Percentiles rank a stretch among this genome's conserved stretches.
Conservation (phyloP, 2,888 invertebrate genomes). For the Spilarctia lutea region DNA sequence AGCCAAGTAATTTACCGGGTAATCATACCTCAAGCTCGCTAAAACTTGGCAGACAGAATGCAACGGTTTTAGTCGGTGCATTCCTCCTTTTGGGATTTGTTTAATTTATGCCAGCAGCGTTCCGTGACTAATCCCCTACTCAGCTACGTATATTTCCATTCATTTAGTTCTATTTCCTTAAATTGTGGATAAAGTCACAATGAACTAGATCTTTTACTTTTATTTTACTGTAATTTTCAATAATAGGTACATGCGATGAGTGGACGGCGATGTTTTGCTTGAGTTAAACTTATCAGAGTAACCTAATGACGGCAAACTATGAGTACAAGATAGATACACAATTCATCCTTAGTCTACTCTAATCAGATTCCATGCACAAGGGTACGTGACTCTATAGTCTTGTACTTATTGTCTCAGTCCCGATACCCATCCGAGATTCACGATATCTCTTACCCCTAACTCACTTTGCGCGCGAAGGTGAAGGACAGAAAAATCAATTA, state of each 20-base stretch:
- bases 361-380: no score
- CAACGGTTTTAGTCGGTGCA: constrained; percentile 51
- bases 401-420: no score
- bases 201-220: constrained; percentile 22
- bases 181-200: constrained; percentile 24
- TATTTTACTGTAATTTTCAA: constrained; percentile 19
- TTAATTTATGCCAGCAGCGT: constrained; percentile 61
- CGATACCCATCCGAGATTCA: background rate
- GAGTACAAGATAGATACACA: background rate
- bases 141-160: constrained; percentile 22
- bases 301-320: constrained; percentile 16
- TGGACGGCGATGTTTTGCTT: constrained; percentile 18
- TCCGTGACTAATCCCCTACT: constrained; percentile 54
- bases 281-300: constrained; percentile 22
- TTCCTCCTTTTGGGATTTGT: constrained; percentile 48
- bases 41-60: constrained; percentile 56
- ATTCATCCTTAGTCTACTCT: no score
- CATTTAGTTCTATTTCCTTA: constrained; percentile 7
- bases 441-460: background rate
- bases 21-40: constrained; percentile 25
- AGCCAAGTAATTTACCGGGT: constrained; percentile 34
- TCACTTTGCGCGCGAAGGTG: background rate
- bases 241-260: constrained; percentile 24
- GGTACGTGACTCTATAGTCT: no score
- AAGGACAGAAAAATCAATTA: no score